Percentiles rank a stretch among this genome's conserved stretches.
Evolutionary conservation across 2,113 vertebrate species (phyloP).

Genomic region (Meriones unguiculatus): DNA sequence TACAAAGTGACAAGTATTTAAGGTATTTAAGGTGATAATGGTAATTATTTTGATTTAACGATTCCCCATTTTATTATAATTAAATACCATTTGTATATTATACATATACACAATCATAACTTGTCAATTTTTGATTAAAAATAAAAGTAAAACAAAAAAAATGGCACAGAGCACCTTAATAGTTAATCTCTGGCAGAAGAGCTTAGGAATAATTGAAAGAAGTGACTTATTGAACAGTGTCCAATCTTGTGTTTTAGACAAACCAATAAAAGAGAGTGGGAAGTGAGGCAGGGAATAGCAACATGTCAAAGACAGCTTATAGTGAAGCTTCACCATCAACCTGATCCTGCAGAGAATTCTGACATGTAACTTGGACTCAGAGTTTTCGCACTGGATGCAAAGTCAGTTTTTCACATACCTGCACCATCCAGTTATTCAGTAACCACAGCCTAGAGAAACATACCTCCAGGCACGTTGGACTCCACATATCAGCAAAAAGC

Average conservation of each 20-base stretch:
- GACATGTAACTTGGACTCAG: background rate
- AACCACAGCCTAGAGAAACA: background rate
- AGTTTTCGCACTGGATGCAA: background rate
- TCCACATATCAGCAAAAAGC: background rate
- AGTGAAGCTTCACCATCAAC: background rate
- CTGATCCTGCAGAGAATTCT: background rate
- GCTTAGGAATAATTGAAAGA: background rate
- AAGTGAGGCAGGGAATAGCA: background rate
- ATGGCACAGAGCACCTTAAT: background rate
- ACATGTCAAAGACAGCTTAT: slow-evolving; percentile 1
- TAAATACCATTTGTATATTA: background rate
- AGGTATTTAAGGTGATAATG: background rate
- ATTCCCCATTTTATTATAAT: slow-evolving; percentile 30
- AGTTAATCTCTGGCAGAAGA: background rate
- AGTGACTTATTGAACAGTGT: background rate
- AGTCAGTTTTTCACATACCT: background rate
- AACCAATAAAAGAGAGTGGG: background rate
- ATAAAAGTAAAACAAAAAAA: slow-evolving; percentile 11
- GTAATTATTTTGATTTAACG: background rate
- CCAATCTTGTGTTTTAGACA: slow-evolving; percentile 20
- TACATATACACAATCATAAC: slow-evolving; percentile 1
- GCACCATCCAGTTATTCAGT: background rate
- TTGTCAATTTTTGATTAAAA: slow-evolving; percentile 3
- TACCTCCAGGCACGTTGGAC: background rate
- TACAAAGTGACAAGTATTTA: background rate